Evolutionary conservation across 2,797 vertebrate genomes (phyloP), one percentile per base, ranked within the genome.

Genomic region (Diceros bicornis): DNA sequence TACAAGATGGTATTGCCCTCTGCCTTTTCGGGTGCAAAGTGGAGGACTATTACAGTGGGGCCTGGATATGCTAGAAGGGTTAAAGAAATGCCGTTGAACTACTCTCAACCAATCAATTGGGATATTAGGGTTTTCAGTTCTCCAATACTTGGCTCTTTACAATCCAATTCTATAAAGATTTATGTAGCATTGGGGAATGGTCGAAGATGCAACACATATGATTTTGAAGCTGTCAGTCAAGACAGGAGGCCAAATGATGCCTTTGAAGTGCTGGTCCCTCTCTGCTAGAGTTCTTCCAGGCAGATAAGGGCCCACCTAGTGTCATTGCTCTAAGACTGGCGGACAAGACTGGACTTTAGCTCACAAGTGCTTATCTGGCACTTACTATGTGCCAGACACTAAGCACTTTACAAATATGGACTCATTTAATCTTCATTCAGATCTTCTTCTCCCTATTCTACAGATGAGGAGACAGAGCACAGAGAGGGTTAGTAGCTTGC

Each of bases 141-240:
- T 98, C 96, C 97, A 97, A 96, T 98, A 98, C 91, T 91, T 89
- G 92, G 55, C 85, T 97, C 78, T 97, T 96, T 96, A 96, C 93
- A 97, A 50, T 97, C 92, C 96, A 95, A 92, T 96, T 97, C 96
- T 97, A 64, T 93, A 94, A 98, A 97, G 98, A 98, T 98, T 98
- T 98, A 97, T 97, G 96, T 94, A 96, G 95, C 95, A 95, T 66
- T 75, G 89, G 96, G 92, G 94, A 94, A 91, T 92, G 47, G 96
- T 90, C 16, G 16, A 62, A 93, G 88, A 94, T 14, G 57, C 27
- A 89, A 91, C 78, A 77, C 79, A 64, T 37, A 88, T 23, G n/a
- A 82, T 91, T 95, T 94, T 96, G 85, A 97, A 91, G 96, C 97
- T 97, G 96, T 97, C 96, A 96, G 92, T 97, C 96, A 97, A 96